Evolutionary conservation across 2,113 vertebrate genomes (phyloP).

Genomic region (Sclerurus mexicanus): DNA sequence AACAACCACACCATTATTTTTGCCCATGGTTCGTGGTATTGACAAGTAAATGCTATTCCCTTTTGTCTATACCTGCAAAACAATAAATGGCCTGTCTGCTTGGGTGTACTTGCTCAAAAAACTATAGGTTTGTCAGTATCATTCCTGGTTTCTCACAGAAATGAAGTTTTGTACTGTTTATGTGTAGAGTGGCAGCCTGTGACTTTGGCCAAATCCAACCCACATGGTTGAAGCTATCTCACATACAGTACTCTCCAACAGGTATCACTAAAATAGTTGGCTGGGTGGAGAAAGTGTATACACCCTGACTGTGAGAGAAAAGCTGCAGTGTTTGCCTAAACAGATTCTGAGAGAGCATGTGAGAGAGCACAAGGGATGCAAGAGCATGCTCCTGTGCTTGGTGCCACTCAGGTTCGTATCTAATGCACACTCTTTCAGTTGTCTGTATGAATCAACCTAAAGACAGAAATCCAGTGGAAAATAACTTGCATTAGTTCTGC

Average conservation of each 20-base stretch:
- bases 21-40: background rate
- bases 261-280: background rate
- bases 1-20: background rate
- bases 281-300: background rate
- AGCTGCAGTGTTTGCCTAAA: background rate
- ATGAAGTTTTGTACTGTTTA: background rate
- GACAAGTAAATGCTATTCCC: background rate
- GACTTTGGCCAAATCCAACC: background rate
- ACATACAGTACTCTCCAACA: background rate
- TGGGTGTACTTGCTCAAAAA: background rate
- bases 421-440: background rate
- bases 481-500: background rate
- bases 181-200: background rate
- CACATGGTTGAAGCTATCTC: background rate
- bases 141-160: background rate
- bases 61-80: background rate
- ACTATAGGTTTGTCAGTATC: background rate
- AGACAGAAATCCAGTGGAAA: background rate
- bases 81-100: background rate
- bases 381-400: background rate
- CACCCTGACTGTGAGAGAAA: background rate
- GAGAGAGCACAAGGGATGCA: background rate
- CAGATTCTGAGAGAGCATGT: background rate
- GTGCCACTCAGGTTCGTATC: background rate
- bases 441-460: background rate